These are phyloP conservation scores for Argyresthia goedartella DNA, from an alignment of 2,888 invertebrate species.

Conservation along the genomic window DNA sequence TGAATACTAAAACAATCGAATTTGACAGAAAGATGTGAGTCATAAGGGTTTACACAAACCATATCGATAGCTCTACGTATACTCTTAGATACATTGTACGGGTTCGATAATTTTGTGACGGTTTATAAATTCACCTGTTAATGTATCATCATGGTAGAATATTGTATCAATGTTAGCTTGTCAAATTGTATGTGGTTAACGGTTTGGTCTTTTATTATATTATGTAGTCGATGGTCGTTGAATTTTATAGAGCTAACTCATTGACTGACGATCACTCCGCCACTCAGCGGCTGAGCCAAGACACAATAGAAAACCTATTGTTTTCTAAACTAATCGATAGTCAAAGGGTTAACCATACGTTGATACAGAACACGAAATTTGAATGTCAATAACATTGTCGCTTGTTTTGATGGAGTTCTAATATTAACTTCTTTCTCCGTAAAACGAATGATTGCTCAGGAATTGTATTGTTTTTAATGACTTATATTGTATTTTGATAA, in stretches of 20 bases:
- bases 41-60: conserved; percentile 48
- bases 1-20: conserved; percentile 21
- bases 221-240: conserved; percentile 46
- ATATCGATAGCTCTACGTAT: conserved; percentile 56
- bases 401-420: conserved; percentile 23
- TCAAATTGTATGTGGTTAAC: conserved; percentile 54
- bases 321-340: background rate
- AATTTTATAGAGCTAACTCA: conserved; percentile 40
- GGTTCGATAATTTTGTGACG: conserved; percentile 50
- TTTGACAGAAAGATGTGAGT: conserved; percentile 39
- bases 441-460: conserved; percentile 48
- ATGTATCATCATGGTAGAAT: conserved; percentile 61
- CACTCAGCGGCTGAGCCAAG: background rate
- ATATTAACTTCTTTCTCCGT: conserved; percentile 8
- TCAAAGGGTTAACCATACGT: conserved; percentile 16
- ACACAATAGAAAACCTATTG: conserved; percentile 3
- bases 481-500: conserved; percentile 8
- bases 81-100: conserved; percentile 45
- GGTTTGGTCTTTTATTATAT: conserved; percentile 50
- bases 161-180: conserved; percentile 63
- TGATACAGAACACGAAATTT: conserved; percentile 30
- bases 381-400: conserved; percentile 39
- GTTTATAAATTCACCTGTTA: conserved; percentile 64
- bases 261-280: background rate
- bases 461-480: conserved; percentile 36